These are phyloP conservation scores for Eilema sororculum DNA, from an alignment of 2,888 invertebrate genomes.

Conservation along the genomic window DNA sequence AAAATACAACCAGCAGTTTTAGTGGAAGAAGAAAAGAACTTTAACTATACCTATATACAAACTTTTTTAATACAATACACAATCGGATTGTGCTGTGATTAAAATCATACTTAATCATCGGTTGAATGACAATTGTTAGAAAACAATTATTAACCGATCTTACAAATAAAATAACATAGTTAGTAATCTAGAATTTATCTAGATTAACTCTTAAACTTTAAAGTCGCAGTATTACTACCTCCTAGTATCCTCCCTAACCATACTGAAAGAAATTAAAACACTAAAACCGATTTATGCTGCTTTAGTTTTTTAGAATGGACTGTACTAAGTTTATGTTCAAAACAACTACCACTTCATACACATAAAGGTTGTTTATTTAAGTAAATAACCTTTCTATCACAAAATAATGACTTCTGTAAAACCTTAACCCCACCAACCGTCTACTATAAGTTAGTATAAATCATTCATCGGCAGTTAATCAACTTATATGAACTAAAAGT, in stretches of 20 bases:
- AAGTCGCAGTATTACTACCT: no score
- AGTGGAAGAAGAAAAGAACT: not conserved
- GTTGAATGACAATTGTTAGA: not conserved
- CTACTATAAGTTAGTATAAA: slow-evolving; percentile 26
- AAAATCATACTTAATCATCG: not conserved
- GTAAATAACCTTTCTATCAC: not conserved
- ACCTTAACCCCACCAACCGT: not conserved
- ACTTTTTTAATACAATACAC: not conserved
- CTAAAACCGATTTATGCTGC: no score
- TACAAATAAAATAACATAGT: not conserved
- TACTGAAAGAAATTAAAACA: no score
- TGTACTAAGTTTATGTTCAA: no score
- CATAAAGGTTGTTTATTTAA: not conserved
- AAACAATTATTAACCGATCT: not conserved
- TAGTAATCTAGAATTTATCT: no score
- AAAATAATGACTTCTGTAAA: not conserved
- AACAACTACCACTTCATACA: not conserved
- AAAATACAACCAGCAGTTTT: not conserved
- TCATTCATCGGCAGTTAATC: slow-evolving; percentile 41
- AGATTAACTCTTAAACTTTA: no score
- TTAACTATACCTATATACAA: not conserved
- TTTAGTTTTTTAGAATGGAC: no score
- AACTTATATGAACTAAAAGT: slow-evolving; percentile 42
- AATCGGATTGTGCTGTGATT: not conserved
- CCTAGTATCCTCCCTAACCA: no score